phyloP scores from a whole-genome alignment of 35 echinoderm and acorn worm genomes.

The Eucidaris tribuloides region DNA sequence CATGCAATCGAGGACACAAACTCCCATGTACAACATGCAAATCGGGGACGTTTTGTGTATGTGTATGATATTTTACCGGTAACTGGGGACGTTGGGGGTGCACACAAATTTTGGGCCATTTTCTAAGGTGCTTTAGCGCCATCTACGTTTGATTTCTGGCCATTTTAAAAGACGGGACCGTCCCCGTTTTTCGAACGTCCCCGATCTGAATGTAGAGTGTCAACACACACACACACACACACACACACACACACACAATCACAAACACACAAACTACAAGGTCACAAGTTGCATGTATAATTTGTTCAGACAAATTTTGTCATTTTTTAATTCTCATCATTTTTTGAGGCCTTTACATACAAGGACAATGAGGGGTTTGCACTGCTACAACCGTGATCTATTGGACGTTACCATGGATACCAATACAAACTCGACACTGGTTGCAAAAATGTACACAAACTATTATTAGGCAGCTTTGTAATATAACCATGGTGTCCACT shows the following conservation, averaged over 20 bases:
- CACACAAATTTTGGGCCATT: too few relatives aligned
- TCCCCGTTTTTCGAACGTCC: too few relatives aligned
- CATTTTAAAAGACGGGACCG: too few relatives aligned
- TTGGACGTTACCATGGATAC: background rate
- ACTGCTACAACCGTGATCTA: conserved; percentile 9
- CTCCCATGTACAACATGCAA: too few relatives aligned
- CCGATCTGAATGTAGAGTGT: too few relatives aligned
- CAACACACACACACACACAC: background rate
- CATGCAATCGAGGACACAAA: too few relatives aligned
- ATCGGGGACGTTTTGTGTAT: too few relatives aligned
- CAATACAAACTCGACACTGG: background rate
- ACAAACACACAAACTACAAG: background rate
- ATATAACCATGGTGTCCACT: too few relatives aligned
- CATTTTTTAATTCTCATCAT: conserved; percentile 39
- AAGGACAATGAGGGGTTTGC: conserved; percentile 29
- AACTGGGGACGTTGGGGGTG: too few relatives aligned
- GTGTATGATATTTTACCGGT: too few relatives aligned
- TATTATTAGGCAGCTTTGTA: conserved; percentile 7
- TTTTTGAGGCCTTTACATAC: conserved; percentile 37
- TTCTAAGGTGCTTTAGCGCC: too few relatives aligned
- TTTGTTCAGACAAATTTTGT: conserved; percentile 32
- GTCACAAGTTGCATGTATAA: background rate
- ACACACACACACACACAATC: background rate
- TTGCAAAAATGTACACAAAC: conserved; percentile 24
- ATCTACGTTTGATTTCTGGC: too few relatives aligned